Evolutionary conservation across 2,888 invertebrate genomes (phyloP), one percentile per base, ranked within the genome.

Genomic region (Spodoptera picta): DNA sequence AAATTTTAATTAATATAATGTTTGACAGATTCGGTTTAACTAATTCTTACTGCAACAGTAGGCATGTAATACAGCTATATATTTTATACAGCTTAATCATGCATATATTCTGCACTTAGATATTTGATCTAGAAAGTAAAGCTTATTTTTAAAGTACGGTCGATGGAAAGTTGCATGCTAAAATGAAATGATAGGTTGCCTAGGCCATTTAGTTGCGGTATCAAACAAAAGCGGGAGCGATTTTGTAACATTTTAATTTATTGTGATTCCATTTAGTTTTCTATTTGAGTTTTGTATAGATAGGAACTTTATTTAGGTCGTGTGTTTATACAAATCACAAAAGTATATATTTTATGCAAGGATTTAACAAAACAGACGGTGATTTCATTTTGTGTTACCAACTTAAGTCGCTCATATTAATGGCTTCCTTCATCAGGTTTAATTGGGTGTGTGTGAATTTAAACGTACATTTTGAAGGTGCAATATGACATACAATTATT

Each of bases 1-100:
- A 71, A 67, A 61, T 44, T 60, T 70, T 73, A 76, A 79, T 82
- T 79, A 64, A 76, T 77, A 72, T 63, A 55, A 62, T 69, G 70
- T 56, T 70, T 79, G 83, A 82, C 79, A 79, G 59, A 62, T 56
- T 65, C 60, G 1, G 36, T 5, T 1, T 5, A 69, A 66, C 68
- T 71, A 54, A 69, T 53, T 63, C 47, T 63, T 57, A 44, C 46
- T 23, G 24, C 23, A 48, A 12, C 41, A 41, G n/a, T 63, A 9
- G 36, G 52, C 31, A 12, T 31, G 2, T 5, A 19, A 19, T 19
- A 19, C 19, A 19, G 19, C 62, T 58, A 67, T 27, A 49, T 52
- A 67, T 57, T 41, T 47, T 14, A 9, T 48, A 50, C 57, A 53
- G 45, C 23, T 42, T 53, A 24, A 62, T 67, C 48, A 55, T 23